Base-by-base conservation (phyloP, 2,113 vertebrate genomes). In the Mastomys natalensis region DNA sequence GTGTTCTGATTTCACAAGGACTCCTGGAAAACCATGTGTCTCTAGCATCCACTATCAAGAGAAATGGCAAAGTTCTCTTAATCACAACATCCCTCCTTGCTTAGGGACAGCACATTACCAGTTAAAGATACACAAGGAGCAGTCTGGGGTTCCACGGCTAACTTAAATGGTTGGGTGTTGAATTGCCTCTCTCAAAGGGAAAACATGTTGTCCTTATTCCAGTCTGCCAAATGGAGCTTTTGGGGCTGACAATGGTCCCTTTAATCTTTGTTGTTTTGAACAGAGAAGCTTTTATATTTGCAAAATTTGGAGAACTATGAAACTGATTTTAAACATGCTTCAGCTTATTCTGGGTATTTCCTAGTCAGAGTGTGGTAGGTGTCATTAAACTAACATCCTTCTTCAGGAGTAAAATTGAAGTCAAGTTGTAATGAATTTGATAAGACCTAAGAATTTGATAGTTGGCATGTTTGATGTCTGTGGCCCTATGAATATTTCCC, bases 221-320 rank as follows among this genome's bases (percentile, higher is more conserved):
- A 80, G 0, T 2, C n/a, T 93, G 68, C 24, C 87, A 92, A 72
- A 45, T 43, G 29, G 90, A 51, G 58, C 34, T 87, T 51, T 37
- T 34, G 62, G 60, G 22, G 37, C 34, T 73, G 76, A 68, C 22
- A 95, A 22, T 48, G 34, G 1, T 43, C 55, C 40, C 48, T 88
- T 96, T 89, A 43, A 88, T 96, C 62, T 64, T 89, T 21, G 53
- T 89, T 62, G 12, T 73, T 89, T 96, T 87, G 53, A 90, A 94
- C 24, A 95, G 55, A 40, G 43, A 55, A 90, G 40, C 10, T 72
- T 93, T 95, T 40, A 89, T 73, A 86, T 72, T 96, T 91, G 26
- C 5, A 62, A 89, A 89, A 87, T 73, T 66, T 76, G 48, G 62
- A 64, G n/a, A 82, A 96, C 86, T 48, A 55, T 45, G 45, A 68